A percentile compares a stretch with the other conserved stretches of the same genome.
phyloP scores from a whole-genome alignment of 1,140 invertebrate genomes.

The Brachionus sp. region DNA sequence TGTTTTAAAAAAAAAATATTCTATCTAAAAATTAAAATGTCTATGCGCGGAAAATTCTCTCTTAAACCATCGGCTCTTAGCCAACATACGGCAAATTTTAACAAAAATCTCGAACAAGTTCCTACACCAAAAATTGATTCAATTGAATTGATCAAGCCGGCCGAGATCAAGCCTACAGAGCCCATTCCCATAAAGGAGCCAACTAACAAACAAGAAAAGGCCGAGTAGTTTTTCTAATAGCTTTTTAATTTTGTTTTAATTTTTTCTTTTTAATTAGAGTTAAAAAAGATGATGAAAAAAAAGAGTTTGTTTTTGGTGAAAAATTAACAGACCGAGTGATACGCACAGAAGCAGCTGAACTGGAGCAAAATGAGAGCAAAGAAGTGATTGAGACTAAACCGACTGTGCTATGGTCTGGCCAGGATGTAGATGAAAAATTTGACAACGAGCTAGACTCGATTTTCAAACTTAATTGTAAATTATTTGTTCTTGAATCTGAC shows the following conservation, averaged over 20 bases:
- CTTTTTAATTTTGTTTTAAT: neutral
- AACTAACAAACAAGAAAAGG: neutral
- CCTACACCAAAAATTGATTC: constrained; percentile 27
- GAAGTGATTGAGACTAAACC: neutral
- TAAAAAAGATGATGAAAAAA: neutral
- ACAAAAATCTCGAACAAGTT: constrained; percentile 35
- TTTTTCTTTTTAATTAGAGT: neutral
- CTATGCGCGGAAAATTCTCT: constrained; percentile 23
- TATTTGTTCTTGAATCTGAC: constrained; percentile 34
- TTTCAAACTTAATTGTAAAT: constrained; percentile 29
- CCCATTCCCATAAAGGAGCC: neutral
- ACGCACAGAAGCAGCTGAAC: neutral
- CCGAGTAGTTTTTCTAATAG: neutral
- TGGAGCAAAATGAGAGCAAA: neutral
- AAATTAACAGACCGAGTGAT: constrained; percentile 31
- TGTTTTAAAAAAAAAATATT: neutral
- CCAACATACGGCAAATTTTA: constrained; percentile 41
- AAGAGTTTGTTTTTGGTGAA: constrained; percentile 41
- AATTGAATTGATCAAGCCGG: constrained; percentile 36
- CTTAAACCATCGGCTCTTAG: constrained; percentile 32
- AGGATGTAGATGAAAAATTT: neutral
- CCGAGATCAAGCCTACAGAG: neutral
- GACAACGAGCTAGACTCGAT: constrained; percentile 27
- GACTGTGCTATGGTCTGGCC: neutral
- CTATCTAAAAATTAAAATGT: neutral